These are phyloP conservation scores for Ophion ellenae DNA, from an alignment of 2,888 invertebrate genomes.

Conservation along the genomic window DNA sequence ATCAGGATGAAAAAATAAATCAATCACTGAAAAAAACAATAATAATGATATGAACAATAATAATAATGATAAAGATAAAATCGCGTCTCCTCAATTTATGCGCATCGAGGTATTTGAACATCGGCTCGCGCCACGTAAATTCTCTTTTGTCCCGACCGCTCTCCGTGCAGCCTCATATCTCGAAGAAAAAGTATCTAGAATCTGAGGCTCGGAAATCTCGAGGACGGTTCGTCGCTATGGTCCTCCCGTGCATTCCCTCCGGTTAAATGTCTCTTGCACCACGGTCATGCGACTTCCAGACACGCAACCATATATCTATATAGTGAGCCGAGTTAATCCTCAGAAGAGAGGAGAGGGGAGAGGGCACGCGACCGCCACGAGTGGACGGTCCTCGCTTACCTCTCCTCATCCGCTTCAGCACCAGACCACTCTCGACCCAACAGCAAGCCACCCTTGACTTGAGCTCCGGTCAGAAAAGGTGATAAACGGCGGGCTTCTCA, in stretches of 20 bases:
- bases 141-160: neutral
- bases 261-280: constrained; percentile 6
- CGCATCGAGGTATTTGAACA: constrained; percentile 23
- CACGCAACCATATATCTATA: neutral
- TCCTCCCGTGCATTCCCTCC: constrained; percentile 9
- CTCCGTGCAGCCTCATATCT: neutral
- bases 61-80: neutral
- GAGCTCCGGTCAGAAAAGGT: neutral
- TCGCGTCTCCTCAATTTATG: neutral
- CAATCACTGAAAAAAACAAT: neutral
- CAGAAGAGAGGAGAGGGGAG: constrained; percentile 11
- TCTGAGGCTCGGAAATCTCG: constrained; percentile 14
- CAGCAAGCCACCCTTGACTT: neutral
- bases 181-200: constrained; percentile 1
- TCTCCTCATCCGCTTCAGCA: neutral
- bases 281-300: constrained; percentile 33
- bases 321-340: neutral
- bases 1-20: too few species aligned
- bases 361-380: constrained; percentile 62
- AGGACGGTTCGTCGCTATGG: constrained; percentile 20
- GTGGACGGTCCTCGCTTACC: neutral
- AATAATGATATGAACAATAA: neutral
- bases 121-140: constrained; percentile 18
- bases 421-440: neutral
- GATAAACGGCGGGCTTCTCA: neutral